These are phyloP conservation scores for Sialia sialis DNA, from an alignment of 2,113 vertebrate genomes.

Conservation along the genomic window DNA sequence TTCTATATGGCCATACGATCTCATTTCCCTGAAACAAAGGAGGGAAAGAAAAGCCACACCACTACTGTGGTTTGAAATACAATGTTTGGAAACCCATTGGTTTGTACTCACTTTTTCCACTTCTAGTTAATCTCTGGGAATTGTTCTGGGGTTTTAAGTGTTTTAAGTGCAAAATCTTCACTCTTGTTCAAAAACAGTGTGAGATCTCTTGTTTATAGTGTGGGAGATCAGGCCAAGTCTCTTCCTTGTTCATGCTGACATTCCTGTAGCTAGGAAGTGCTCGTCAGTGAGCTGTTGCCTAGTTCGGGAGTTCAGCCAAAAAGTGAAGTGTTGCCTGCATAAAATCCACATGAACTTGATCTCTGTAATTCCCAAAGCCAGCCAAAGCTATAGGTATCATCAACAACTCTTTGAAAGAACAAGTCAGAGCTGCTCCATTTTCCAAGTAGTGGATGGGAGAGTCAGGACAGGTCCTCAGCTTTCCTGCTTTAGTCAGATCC, in stretches of 20 bases:
- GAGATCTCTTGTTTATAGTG: neutral
- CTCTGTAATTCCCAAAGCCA: neutral
- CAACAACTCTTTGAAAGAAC: neutral
- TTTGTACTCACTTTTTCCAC: neutral
- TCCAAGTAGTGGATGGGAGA: neutral
- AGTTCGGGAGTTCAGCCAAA: neutral
- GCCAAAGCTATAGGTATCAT: neutral
- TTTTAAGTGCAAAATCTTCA: neutral
- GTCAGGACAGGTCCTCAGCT: neutral
- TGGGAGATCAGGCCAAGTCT: neutral
- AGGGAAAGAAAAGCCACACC: neutral
- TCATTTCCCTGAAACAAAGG: neutral
- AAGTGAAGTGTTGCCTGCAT: neutral
- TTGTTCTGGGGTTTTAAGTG: neutral
- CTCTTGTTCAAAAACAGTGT: neutral
- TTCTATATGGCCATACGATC: neutral
- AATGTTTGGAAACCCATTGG: neutral
- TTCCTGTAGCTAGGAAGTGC: neutral
- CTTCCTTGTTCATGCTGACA: neutral
- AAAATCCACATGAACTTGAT: neutral
- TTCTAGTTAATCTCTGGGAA: neutral
- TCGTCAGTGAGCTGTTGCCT: accelerated
- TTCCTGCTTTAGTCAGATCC: neutral
- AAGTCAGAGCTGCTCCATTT: neutral
- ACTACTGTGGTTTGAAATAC: neutral